A percentile compares a stretch with the other conserved stretches of the same genome.
Conservation (phyloP, 2,113 vertebrate species). For the Procavia capensis region DNA sequence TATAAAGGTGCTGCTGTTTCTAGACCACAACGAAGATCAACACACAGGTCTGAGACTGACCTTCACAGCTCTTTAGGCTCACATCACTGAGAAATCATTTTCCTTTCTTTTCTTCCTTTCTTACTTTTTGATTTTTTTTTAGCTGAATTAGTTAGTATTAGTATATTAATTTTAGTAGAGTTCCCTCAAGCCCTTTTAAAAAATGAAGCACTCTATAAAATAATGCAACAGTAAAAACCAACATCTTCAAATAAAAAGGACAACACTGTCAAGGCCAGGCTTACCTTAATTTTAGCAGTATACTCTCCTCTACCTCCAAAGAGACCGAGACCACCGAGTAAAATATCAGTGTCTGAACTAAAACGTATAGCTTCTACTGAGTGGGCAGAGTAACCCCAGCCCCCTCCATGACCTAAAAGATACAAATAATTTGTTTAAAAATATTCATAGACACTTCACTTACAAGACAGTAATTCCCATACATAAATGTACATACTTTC, state of each 20-base stretch:
- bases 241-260: not conserved
- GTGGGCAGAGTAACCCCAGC: slow-evolving; percentile 99
- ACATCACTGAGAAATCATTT: slow-evolving; percentile 7
- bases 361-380: slow-evolving; percentile 99
- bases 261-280: not conserved
- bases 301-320: slow-evolving; percentile 99
- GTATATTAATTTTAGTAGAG: not conserved
- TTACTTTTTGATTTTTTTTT: not conserved
- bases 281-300: slow-evolving; percentile 99
- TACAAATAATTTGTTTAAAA: not conserved
- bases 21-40: not conserved
- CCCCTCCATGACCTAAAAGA: slow-evolving; percentile 96
- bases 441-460: not conserved
- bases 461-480: not conserved
- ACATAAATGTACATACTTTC: slow-evolving; percentile 92
- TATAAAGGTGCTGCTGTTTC: not conserved
- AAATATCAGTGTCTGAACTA: slow-evolving; percentile 96
- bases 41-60: not conserved
- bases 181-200: slow-evolving; percentile 25
- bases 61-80: not conserved
- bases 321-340: slow-evolving; percentile 97
- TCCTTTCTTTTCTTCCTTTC: slow-evolving; percentile 27
- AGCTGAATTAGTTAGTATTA: not conserved
- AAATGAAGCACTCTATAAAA: not conserved
- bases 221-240: not conserved